Conservation (phyloP, 2,888 invertebrate species). For the Cynaeus angustus region DNA sequence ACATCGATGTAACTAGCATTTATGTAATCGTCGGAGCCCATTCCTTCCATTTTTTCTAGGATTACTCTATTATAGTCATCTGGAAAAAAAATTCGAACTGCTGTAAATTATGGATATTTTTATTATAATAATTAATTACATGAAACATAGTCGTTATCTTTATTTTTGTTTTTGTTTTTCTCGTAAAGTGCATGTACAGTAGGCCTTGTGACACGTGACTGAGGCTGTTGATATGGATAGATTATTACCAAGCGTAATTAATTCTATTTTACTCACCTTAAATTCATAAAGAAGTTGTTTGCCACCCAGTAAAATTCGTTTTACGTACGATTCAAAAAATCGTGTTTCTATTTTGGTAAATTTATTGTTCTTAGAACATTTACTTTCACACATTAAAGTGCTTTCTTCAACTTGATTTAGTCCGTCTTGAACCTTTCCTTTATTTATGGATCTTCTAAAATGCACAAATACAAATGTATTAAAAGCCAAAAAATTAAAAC, state of each 20-base stretch:
- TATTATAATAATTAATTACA: slow-evolving; percentile 10
- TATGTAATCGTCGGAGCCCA: slow-evolving; percentile 5
- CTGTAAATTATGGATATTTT: not conserved
- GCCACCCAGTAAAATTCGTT: not conserved
- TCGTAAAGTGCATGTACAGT: not conserved
- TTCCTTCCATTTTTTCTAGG: slow-evolving; percentile 1
- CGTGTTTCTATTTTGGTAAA: not conserved
- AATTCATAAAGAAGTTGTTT: not conserved
- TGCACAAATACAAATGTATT: too few relatives aligned
- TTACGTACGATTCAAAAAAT: not conserved
- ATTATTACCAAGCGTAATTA: not conserved
- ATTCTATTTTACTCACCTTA: not conserved
- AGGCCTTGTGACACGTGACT: not conserved
- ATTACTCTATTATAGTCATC: slow-evolving; percentile 14
- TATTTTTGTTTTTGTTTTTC: slow-evolving; percentile 16
- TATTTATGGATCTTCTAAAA: too few relatives aligned
- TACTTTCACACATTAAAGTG: not conserved
- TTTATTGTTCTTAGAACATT: not conserved
- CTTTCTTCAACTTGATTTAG: not conserved
- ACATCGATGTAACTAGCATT: slow-evolving; percentile 17
- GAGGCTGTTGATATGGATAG: not conserved
- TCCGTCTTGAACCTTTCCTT: too few relatives aligned
- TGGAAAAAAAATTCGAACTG: slow-evolving; percentile 17
- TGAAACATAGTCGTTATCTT: not conserved
- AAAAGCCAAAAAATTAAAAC: too few relatives aligned